Evolutionary conservation across 2,113 vertebrate genomes (phyloP), one percentile per base, ranked within the genome.

Genomic region (Nibea coibor): DNA sequence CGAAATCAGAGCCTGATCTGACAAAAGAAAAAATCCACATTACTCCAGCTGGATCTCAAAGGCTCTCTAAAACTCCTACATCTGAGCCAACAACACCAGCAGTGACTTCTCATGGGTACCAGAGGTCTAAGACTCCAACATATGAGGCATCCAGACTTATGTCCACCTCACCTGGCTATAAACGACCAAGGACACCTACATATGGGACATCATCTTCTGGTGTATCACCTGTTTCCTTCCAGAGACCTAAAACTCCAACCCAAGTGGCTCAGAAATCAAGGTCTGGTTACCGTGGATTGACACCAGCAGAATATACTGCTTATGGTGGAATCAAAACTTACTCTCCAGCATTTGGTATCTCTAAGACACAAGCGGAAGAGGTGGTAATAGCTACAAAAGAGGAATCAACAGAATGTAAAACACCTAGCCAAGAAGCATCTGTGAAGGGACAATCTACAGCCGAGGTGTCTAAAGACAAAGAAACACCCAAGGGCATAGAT

Each of bases 251-350:
- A 90, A 93, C 93, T 4, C 93, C 93, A 76, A 94, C 84, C 31
- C 70, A 72, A 63, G 75, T 72, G 22, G 64, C 84, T 75, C 86
- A 85, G 31, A 94, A 87, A 79, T 39, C 88, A 24, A 94, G 87
- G 84, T 87, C 93, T 62, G 35, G 47, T 62, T 95, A 95, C 80
- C 93, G 94, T 66, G 95, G 94, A 62, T 80, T 95, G 74, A 95
- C 93, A 26, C 94, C 95, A 0, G 90, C 93, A 75, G 94, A 94
- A 86, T 94, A 95, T 80, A 82, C 91, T 43, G 94, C 95, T 66
- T 73, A 94, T n/a, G 94, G 95, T 3, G 95, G 95, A 72, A 95
- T 95, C 39, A 90, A 87, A 81, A 93, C 89, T 11, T 87, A 73
- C 74, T 71, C 89, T 35, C 93, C 94, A 22, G 84, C 92, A 8